Base-by-base conservation (phyloP, 2,888 invertebrate species). In the Drosophila leonis region DNA sequence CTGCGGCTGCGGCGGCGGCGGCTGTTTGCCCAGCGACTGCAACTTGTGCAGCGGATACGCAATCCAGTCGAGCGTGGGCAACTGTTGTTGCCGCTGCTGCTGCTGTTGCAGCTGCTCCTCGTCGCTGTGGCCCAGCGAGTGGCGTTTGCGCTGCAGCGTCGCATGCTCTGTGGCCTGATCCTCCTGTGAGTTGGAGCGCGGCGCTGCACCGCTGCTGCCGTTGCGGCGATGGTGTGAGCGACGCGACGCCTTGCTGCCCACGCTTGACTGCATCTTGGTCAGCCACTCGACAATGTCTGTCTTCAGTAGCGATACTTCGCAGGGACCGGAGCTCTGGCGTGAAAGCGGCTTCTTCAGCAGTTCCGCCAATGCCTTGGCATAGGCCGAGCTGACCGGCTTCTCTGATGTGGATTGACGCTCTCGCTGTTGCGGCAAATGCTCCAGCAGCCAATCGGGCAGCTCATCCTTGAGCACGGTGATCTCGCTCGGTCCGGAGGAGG, bases 251-350 rank as follows among this genome's bases (percentile, higher is more conserved):
- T 78, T 78, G 41, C 65, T 27, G 35, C 69, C 61, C 7, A 48
- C 85, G 15, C 68, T 84, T 33, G 88, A 83, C 76, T 93, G 93
- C 78, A 92, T 82, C 65, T 92, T 92, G 27, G 93, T 92, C 10
- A 93, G 85, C 93, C 93, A 93, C 67, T 93, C 93, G 20, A 93
- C 90, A 24, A 93, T 92, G 73, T 93, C 93, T 9, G 92, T 92
- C 73, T 93, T 93, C 4, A 93, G 88, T 42, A 92, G 75, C 1
- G 93, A 92, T 48, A 93, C 91, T 56, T 93, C 93, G 8, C 92
- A 92, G 8, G 93, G 92, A 0, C 93, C 93, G 4, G 93, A 93
- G 44, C 93, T 92, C 73, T 93, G 93, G 1, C 93, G 90, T 5
- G 92, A 92, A 9, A 93, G 75, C 2, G 93, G 93, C 61, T 93